Percentiles rank a stretch among this genome's conserved stretches.
These are phyloP conservation scores for Trichechus manatus DNA, from an alignment of 2,113 vertebrate species.

Conservation along the genomic window DNA sequence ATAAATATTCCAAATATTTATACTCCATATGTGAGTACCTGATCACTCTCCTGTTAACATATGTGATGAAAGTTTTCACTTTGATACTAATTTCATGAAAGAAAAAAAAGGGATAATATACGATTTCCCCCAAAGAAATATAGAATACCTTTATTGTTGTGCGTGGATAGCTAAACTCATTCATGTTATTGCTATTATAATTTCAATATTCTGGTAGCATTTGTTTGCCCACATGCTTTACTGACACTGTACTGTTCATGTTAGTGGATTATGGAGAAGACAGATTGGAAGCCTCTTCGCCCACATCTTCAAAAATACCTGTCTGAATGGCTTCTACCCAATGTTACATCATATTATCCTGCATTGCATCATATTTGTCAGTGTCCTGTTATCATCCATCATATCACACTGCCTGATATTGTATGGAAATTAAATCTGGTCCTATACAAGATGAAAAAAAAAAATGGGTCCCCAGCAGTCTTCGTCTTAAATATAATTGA, in stretches of 20 bases:
- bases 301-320: neutral
- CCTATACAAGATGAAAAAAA: slow-evolving; percentile 84
- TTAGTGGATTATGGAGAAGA: neutral
- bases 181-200: neutral
- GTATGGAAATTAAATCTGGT: slow-evolving; percentile 87
- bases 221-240: neutral
- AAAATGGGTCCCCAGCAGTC: slow-evolving; percentile 85
- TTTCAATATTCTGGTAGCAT: neutral
- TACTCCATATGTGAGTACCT: neutral
- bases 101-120: neutral
- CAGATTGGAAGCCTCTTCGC: neutral
- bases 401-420: slow-evolving; percentile 83
- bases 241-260: neutral
- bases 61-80: neutral
- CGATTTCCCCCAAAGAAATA: slow-evolving; percentile 27
- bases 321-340: slow-evolving; percentile 38
- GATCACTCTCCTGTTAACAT: neutral
- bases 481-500: slow-evolving; percentile 89
- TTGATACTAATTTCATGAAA: slow-evolving; percentile 1
- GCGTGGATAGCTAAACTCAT: neutral
- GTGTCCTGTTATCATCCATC: slow-evolving; percentile 83
- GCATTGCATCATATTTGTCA: slow-evolving; percentile 78
- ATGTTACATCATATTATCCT: slow-evolving; percentile 66
- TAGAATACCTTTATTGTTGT: neutral
- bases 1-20: slow-evolving; percentile 48